Conservation (phyloP, 2,888 invertebrate genomes). For the Xanthorhoe designata region DNA sequence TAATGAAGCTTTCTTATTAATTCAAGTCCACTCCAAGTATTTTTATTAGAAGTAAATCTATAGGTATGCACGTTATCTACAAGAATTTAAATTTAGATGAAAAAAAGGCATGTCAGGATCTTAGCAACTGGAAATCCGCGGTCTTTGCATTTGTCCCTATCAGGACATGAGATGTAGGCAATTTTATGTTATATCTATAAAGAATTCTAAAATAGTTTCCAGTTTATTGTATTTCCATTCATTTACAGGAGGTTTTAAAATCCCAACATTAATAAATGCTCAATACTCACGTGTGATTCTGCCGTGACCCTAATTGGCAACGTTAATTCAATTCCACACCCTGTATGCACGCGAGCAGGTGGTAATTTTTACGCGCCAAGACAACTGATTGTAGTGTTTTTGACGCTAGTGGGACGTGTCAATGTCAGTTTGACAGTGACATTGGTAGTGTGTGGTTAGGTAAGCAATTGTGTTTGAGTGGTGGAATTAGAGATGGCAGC, state of each 20-base stretch:
- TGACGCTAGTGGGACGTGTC: conserved; percentile 33
- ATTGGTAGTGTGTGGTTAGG: conserved; percentile 17
- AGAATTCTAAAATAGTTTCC: too few species aligned
- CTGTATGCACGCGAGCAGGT: conserved; percentile 40
- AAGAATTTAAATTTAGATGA: too few species aligned
- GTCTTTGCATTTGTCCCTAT: too few species aligned
- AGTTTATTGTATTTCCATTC: too few species aligned
- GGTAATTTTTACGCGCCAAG: conserved; percentile 37
- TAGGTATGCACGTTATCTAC: too few species aligned
- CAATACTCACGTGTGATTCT: conserved; percentile 33
- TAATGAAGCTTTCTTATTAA: too few species aligned
- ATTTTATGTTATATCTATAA: too few species aligned
- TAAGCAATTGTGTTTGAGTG: conserved; percentile 10
- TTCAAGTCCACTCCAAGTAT: too few species aligned
- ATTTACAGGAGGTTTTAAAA: conserved; percentile 2
- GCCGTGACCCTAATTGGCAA: conserved; percentile 42
- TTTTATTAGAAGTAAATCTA: too few species aligned
- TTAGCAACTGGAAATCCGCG: too few species aligned
- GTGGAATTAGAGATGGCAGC: conserved; percentile 4
- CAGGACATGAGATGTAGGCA: too few species aligned
- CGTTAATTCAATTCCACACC: conserved; percentile 44
- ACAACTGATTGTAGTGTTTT: conserved; percentile 32
- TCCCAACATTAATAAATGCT: conserved; percentile 26
- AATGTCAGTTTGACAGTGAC: conserved; percentile 32
- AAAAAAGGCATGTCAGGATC: too few species aligned